Conservation (phyloP, 2,113 vertebrate genomes). For the Dipodomys stephensi region DNA sequence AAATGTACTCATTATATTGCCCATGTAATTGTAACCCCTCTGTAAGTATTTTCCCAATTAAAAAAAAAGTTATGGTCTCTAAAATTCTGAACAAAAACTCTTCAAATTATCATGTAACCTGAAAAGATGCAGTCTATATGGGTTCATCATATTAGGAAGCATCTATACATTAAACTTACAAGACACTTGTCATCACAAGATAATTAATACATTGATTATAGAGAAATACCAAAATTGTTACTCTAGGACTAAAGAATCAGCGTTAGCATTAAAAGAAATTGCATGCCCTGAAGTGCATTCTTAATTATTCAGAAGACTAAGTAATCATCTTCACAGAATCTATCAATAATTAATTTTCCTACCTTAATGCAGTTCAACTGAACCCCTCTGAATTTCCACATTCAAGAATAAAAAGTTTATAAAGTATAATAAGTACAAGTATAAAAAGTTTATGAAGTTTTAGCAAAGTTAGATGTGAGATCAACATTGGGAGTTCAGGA, state of each 20-base stretch:
- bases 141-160: background rate
- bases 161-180: background rate
- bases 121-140: background rate
- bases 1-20: no score
- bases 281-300: background rate
- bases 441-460: slow-evolving; percentile 31
- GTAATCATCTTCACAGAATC: slow-evolving; percentile 50
- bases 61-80: background rate
- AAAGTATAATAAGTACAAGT: background rate
- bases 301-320: slow-evolving; percentile 74
- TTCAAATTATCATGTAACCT: background rate
- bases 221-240: slow-evolving; percentile 37
- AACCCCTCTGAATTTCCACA: slow-evolving; percentile 5
- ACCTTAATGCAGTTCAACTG: slow-evolving; percentile 54
- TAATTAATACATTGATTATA: slow-evolving; percentile 32
- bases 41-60: no score
- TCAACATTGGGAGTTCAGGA: background rate
- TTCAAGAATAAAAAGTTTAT: background rate
- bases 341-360: slow-evolving; percentile 65
- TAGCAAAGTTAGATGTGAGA: background rate
- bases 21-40: no score
- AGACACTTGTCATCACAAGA: background rate
- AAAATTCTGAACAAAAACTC: slow-evolving; percentile 13
- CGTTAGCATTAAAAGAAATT: slow-evolving; percentile 63
- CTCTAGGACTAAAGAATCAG: background rate